These are phyloP conservation scores for Craniophora ligustri DNA, from an alignment of 2,888 invertebrate species.

Conservation along the genomic window DNA sequence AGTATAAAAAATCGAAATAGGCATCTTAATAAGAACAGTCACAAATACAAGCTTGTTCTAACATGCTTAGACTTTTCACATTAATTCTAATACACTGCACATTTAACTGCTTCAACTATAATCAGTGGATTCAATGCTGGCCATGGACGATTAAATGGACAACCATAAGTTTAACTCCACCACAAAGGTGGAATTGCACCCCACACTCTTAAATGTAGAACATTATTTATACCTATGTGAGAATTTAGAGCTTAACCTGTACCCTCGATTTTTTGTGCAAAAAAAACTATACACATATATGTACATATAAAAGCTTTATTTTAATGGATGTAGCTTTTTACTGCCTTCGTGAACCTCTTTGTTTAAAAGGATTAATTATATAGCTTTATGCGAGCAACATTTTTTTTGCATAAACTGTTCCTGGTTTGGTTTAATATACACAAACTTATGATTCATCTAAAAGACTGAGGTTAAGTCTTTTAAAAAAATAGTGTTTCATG, in stretches of 20 bases:
- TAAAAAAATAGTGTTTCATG: too few relatives aligned
- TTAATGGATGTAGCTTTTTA: neutral
- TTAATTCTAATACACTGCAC: constrained; percentile 30
- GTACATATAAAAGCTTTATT: neutral
- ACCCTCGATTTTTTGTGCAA: neutral
- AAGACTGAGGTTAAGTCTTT: too few relatives aligned
- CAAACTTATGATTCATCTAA: neutral
- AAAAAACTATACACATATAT: too few relatives aligned
- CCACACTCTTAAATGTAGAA: constrained; percentile 27
- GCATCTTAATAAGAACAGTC: too few relatives aligned
- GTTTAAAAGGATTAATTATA: neutral
- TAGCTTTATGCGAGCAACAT: neutral
- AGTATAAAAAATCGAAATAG: too few relatives aligned
- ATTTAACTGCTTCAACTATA: constrained; percentile 39
- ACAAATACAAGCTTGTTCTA: too few relatives aligned
- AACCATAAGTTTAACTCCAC: constrained; percentile 44
- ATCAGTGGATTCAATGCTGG: constrained; percentile 37
- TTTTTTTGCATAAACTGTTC: neutral
- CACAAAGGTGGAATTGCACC: constrained; percentile 43
- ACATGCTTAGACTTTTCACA: constrained; percentile 41
- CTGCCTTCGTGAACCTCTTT: neutral
- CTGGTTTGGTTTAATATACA: neutral
- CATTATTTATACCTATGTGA: constrained; percentile 37
- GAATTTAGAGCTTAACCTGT: constrained; percentile 13
- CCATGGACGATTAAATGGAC: constrained; percentile 42